These are phyloP conservation scores for Dipodomys merriami DNA, from an alignment of 2,113 vertebrate genomes.

Conservation along the genomic window DNA sequence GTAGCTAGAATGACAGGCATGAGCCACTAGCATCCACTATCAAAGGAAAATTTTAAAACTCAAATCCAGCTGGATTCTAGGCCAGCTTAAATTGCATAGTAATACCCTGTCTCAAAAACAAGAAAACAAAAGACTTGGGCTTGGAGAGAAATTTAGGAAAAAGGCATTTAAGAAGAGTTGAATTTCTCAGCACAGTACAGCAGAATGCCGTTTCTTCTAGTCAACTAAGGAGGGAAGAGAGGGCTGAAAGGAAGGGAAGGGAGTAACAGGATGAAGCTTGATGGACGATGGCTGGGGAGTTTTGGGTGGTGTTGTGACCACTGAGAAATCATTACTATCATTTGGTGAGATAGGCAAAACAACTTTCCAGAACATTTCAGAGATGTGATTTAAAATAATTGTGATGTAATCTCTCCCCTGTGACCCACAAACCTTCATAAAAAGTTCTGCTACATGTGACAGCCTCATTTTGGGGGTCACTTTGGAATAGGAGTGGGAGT, in stretches of 20 bases:
- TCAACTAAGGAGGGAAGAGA: not conserved
- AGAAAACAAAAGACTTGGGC: not conserved
- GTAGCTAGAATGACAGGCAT: too few species aligned
- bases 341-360: slow-evolving; percentile 53
- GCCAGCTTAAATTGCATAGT: not conserved
- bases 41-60: not conserved
- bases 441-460: slow-evolving; percentile 66
- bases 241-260: not conserved
- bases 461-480: slow-evolving; percentile 64
- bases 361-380: slow-evolving; percentile 70
- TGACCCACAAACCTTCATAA: slow-evolving; percentile 72
- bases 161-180: not conserved
- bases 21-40: too few species aligned
- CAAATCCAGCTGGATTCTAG: not conserved
- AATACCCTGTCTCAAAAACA: not conserved
- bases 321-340: slow-evolving; percentile 37
- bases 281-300: not conserved
- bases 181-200: not conserved
- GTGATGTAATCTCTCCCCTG: slow-evolving; percentile 75
- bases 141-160: not conserved
- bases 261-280: not conserved
- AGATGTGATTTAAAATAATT: slow-evolving; percentile 75
- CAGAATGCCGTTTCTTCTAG: slow-evolving; percentile 10
- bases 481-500: slow-evolving; percentile 43
- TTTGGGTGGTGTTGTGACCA: not conserved